Base-by-base conservation (phyloP, 2,888 invertebrate genomes). In the Rhaphigaster nebulosa region DNA sequence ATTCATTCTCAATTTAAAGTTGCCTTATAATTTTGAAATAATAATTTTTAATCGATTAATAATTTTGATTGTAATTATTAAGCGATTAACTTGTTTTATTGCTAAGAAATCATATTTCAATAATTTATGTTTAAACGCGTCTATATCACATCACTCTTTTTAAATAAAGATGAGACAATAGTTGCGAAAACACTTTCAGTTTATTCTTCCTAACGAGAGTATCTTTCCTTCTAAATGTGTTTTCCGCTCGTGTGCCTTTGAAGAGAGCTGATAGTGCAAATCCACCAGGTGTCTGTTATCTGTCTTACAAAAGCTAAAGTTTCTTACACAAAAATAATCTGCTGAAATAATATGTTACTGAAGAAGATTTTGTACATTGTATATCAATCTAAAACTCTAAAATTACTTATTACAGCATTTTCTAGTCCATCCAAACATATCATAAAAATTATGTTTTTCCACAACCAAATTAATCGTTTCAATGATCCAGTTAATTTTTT, bases 231-330 rank as follows among this genome's bases (percentile, higher is more conserved):
- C n/a, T 65, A 18, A 65, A n/a, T n/a, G 8, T 65, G 70, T 76
- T 76, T 76, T 76, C 70, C 38, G 38, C 70, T 76, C 70, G 70
- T 76, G 70, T 76, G 70, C 18, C 70, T 76, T 76, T 76, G 70
- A 65, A 76, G 34, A 5, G 23, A 38, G 70, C 70, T 76, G 34
- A 76, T 20, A 76, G 20, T 38, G 70, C 70, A 38, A 76, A 76
- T 76, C 34, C 34, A 20, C 18, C 18, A 15, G 4, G 29, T 29
- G 23, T 18, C 70, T 38, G 1, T 76, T 38, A 76, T 34, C 34
- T 10, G 38, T 12, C 12, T 38, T 38, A 20, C 20, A 34, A 20
- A 76, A 8, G 70, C 8, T 76, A 20, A 38, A 38, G 1, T 34
- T 76, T 76, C 38, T 76, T 76, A 38, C 8, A 38, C 70, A 6